phyloP scores from a whole-genome alignment of 2,888 invertebrate genomes.

The Esperia sulphurella region DNA sequence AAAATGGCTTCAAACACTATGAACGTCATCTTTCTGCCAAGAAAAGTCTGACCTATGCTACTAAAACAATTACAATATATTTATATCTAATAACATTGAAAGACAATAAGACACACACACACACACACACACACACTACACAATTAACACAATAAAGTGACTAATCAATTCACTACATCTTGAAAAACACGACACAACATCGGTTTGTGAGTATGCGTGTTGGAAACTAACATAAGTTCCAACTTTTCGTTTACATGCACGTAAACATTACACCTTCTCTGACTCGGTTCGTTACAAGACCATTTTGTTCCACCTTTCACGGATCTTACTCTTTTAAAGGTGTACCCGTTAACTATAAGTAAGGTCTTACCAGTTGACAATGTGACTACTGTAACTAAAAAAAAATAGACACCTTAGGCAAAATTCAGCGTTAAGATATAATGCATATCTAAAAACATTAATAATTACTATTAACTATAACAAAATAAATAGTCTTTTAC shows the following conservation, averaged over 20 bases:
- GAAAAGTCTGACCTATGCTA: no score
- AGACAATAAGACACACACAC: no score
- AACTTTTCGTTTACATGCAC: conserved; percentile 54
- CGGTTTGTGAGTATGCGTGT: conserved; percentile 55
- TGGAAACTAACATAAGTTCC: conserved; percentile 39
- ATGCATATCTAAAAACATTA: neutral
- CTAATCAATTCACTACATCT: neutral
- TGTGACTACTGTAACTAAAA: conserved; percentile 56
- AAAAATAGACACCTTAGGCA: conserved; percentile 12
- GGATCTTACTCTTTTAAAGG: conserved; percentile 46
- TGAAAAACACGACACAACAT: conserved; percentile 32
- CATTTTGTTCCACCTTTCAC: conserved; percentile 46
- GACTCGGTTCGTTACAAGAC: conserved; percentile 51
- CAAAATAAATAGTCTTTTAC: no score
- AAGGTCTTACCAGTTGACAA: conserved; percentile 52
- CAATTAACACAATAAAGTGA: no score
- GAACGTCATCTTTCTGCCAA: no score
- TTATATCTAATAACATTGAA: no score
- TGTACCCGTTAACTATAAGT: conserved; percentile 58
- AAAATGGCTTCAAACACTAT: no score
- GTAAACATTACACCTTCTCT: conserved; percentile 49
- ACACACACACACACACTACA: no score
- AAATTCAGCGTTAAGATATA: neutral
- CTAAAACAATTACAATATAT: no score
- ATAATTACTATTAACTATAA: no score